These are phyloP conservation scores for Chaetodon trifascialis DNA, from an alignment of 2,113 vertebrate species.

Conservation along the genomic window DNA sequence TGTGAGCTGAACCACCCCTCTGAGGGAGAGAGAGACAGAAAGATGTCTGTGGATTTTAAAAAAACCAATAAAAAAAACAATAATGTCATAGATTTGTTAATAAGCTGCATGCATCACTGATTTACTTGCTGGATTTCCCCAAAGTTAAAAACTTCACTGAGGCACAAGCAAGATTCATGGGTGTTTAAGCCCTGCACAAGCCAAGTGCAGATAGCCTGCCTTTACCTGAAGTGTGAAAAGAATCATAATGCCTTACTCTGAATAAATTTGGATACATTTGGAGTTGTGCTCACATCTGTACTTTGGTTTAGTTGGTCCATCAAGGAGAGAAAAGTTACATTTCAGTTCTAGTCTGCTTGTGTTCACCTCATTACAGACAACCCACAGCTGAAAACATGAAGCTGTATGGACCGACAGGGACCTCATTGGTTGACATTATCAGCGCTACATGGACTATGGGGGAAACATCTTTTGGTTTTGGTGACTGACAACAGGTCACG, in stretches of 20 bases:
- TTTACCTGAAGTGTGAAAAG: neutral
- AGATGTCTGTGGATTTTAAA: neutral
- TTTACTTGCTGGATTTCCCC: neutral
- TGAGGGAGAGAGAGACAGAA: constrained; percentile 70
- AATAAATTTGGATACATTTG: neutral
- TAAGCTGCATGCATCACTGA: neutral
- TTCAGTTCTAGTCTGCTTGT: neutral
- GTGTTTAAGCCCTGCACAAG: neutral
- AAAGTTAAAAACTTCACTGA: neutral
- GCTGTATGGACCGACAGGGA: neutral
- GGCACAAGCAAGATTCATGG: neutral
- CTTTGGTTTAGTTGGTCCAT: neutral
- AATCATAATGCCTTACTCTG: neutral
- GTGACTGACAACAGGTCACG: neutral
- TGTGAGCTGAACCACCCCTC: constrained; percentile 96
- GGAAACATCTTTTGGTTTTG: neutral
- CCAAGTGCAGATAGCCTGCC: neutral
- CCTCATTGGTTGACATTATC: neutral
- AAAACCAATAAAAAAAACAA: neutral
- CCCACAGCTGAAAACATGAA: too few relatives aligned
- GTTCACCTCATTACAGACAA: too few relatives aligned
- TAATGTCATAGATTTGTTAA: neutral
- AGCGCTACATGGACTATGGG: neutral
- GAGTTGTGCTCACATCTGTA: neutral
- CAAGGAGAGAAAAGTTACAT: too few relatives aligned